Evolutionary conservation across 2,888 invertebrate genomes (phyloP).

Genomic region (Adelphocoris suturalis): DNA sequence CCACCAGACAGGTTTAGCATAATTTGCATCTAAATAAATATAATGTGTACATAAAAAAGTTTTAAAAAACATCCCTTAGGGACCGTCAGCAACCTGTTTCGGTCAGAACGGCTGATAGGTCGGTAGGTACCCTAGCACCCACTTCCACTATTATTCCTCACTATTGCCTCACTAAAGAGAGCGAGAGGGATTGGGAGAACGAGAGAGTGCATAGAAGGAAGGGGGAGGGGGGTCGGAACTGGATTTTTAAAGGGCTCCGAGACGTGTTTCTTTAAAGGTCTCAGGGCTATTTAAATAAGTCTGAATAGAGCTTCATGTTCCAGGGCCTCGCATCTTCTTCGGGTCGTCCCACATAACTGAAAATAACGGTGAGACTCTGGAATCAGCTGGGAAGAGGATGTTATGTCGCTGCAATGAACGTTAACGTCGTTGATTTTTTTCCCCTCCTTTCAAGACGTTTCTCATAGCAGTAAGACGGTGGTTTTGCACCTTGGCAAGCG

Average conservation of each 20-base stretch:
- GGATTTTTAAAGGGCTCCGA: constrained; percentile 31
- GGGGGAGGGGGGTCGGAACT: not conserved
- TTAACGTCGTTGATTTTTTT: too few species aligned
- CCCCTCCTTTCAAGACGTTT: too few species aligned
- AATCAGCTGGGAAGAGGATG: not conserved
- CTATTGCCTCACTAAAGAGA: constrained; percentile 5
- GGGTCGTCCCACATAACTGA: constrained; percentile 33
- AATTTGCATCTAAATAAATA: constrained; percentile 30
- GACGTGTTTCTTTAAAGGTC: constrained; percentile 39
- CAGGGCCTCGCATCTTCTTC: not conserved
- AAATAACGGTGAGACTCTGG: constrained; percentile 30
- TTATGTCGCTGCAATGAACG: not conserved
- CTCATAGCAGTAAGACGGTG: too few species aligned
- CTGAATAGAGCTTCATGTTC: constrained; percentile 33
- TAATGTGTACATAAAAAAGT: not conserved
- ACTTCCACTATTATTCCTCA: constrained; percentile 21
- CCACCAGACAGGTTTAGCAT: not conserved
- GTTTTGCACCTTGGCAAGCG: too few species aligned
- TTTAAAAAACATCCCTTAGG: not conserved
- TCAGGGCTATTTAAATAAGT: constrained; percentile 27
- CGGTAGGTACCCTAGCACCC: not conserved
- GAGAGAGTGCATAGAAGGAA: not conserved
- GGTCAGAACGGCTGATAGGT: not conserved
- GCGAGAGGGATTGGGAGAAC: not conserved
- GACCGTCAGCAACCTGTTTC: constrained; percentile 15